Base-by-base conservation (phyloP, 2,888 invertebrate genomes). In the Gasteruption jaculator region DNA sequence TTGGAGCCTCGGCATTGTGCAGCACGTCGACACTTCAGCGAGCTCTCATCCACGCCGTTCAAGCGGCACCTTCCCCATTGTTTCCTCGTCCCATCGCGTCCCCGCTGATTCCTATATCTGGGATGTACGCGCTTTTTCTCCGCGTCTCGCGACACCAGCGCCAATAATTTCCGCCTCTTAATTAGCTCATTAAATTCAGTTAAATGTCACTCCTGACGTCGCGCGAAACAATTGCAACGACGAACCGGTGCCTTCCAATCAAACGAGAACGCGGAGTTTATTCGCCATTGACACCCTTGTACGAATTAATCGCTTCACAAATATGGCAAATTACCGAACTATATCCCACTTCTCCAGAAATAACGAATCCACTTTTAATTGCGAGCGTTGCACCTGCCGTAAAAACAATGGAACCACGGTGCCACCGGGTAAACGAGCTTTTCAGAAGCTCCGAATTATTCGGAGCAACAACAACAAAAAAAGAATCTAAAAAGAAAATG, bases 1-100 rank as follows among this genome's bases (percentile, higher is more conserved):
- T 70, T 70, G 68, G 65, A 64, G 57, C 52, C 56, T 50, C 48
- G 55, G 55, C 57, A 65, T 65, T 67, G 65, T 65, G 44, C 38
- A 41, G 30, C 35, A 15, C 21, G 12, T 40, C 47, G 57, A 56
- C 53, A 60, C 63, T 64, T 50, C 52, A 58, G 53, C 41, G 48
- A 54, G 39, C 56, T 60, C 58, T 61, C 58, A 57, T 55, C 39
- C 44, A 47, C 51, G 49, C 54, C 57, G 52, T 56, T 61, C 57
- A 53, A 55, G 58, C 57, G 58, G 46, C 52, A 31, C 55, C 40
- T 51, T 48, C 54, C 50, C 52, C 48, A 54, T 60, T 57, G 62
- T 58, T 54, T 61, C 57, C 54, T 50, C 46, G 43, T 43, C 47
- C 47, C 45, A 44, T 26, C 49, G 50, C 47, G 42, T 52, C n/a